These are phyloP conservation scores for Palythoa grandiflora DNA, from an alignment of 92 coral and sea anemone genomes.

Conservation along the genomic window DNA sequence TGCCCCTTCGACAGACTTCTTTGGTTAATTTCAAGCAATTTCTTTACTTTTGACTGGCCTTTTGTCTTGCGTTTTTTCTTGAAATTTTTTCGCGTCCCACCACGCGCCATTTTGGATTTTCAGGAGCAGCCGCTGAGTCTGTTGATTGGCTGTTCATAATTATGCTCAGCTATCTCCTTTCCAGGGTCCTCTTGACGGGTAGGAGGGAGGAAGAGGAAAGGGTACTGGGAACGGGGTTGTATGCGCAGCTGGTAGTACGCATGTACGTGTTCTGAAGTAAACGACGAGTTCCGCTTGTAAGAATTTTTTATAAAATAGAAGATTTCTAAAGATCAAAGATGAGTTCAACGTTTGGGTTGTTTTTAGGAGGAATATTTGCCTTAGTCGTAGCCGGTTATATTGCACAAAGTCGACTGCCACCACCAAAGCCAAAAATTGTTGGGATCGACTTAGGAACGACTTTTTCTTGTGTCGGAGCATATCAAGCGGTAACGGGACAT, in stretches of 20 bases:
- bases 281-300: conserved; percentile 38
- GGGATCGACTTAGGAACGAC: conserved; percentile 99
- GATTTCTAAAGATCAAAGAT: conserved; percentile 42
- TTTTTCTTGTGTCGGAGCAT: conserved; percentile 94
- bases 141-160: conserved; percentile 8
- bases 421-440: conserved; percentile 95
- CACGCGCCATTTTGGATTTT: conserved; percentile 86
- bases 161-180: not conserved
- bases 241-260: conserved; percentile 87
- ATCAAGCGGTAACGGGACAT: conserved; percentile 94
- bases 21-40: conserved; percentile 58
- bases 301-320: not conserved
- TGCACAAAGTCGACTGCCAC: conserved; percentile 99
- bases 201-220: too few species aligned
- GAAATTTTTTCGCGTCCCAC: conserved; percentile 51
- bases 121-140: not conserved
- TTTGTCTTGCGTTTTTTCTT: conserved; percentile 51
- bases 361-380: conserved; percentile 88
- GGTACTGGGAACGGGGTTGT: too few species aligned
- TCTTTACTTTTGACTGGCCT: conserved; percentile 41
- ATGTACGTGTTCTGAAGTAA: conserved; percentile 79
- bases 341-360: conserved; percentile 87
- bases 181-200: too few species aligned
- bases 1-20: conserved; percentile 77
- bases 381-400: conserved; percentile 98